Conservation (phyloP, 2,797 vertebrate species). For the Acomys russatus region DNA sequence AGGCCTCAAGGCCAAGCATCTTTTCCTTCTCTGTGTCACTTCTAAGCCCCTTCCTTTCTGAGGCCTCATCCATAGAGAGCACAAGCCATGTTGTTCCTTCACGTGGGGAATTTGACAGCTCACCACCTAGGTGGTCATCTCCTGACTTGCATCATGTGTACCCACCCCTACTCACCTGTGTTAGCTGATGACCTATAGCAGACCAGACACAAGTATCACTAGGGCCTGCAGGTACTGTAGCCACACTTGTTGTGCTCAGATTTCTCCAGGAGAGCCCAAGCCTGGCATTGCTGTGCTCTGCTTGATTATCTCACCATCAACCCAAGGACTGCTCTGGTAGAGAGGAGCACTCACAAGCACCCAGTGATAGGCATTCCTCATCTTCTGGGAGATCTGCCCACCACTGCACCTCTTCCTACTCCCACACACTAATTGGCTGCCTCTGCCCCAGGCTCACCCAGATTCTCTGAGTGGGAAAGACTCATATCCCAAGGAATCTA, state of each 20-base stretch:
- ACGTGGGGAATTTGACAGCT: background rate
- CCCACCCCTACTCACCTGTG: background rate
- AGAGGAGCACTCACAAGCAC: background rate
- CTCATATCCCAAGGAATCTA: background rate
- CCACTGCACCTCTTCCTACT: background rate
- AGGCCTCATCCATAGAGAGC: background rate
- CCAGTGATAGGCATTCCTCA: background rate
- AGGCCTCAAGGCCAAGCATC: background rate
- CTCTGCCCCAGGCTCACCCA: background rate
- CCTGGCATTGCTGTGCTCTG: background rate
- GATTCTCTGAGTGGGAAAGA: background rate
- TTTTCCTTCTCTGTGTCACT: background rate
- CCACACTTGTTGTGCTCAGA: background rate
- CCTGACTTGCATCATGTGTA: background rate
- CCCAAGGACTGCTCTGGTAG: background rate
- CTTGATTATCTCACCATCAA: background rate
- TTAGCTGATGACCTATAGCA: background rate
- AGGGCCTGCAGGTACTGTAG: background rate
- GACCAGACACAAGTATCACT: background rate
- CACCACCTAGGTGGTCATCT: background rate
- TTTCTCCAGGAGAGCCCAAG: constrained; percentile 5
- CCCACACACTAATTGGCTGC: background rate
- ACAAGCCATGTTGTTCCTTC: background rate
- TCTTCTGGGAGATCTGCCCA: background rate
- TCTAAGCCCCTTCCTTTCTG: background rate